These are phyloP conservation scores for Periophthalmus magnuspinnatus DNA, from an alignment of 2,797 vertebrate genomes.

Conservation along the genomic window DNA sequence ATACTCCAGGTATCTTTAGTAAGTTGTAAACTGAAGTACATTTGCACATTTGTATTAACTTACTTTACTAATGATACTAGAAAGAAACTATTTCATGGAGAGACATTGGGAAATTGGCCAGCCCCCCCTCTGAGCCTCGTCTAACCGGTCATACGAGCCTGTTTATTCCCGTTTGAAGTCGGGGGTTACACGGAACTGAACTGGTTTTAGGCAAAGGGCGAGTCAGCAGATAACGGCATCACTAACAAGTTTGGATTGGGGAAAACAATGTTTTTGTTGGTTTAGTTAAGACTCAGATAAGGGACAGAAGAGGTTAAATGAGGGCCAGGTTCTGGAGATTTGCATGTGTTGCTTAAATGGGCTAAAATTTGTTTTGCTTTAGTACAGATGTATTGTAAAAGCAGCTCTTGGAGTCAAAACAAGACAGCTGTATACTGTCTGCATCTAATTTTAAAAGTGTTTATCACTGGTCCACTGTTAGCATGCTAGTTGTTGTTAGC, in stretches of 20 bases:
- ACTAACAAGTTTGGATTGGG: slow-evolving; percentile 43
- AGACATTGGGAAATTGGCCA: slow-evolving; percentile 27
- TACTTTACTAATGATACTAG: not conserved
- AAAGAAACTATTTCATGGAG: slow-evolving; percentile 21
- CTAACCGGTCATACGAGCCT: slow-evolving; percentile 60
- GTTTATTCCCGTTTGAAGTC: slow-evolving; percentile 46
- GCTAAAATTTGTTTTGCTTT: not conserved
- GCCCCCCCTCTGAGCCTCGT: slow-evolving; percentile 37
- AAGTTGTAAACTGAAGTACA: not conserved
- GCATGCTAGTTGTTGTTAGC: too few relatives aligned
- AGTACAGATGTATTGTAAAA: too few relatives aligned
- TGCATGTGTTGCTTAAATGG: not conserved
- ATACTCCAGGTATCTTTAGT: slow-evolving; percentile 16
- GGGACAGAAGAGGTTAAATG: slow-evolving; percentile 16
- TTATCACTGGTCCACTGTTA: too few relatives aligned
- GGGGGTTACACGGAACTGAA: slow-evolving; percentile 18
- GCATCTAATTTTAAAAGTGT: too few relatives aligned
- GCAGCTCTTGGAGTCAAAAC: too few relatives aligned
- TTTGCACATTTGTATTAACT: slow-evolving; percentile 26
- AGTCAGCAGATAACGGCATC: slow-evolving; percentile 57
- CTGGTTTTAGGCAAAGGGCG: slow-evolving; percentile 20
- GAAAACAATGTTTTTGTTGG: slow-evolving; percentile 40
- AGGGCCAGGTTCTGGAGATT: not conserved
- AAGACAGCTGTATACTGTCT: too few relatives aligned
- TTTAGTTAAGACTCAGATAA: slow-evolving; percentile 31